Conservation (phyloP, 1,140 invertebrate genomes). For the Acyrthosiphon pisum region DNA sequence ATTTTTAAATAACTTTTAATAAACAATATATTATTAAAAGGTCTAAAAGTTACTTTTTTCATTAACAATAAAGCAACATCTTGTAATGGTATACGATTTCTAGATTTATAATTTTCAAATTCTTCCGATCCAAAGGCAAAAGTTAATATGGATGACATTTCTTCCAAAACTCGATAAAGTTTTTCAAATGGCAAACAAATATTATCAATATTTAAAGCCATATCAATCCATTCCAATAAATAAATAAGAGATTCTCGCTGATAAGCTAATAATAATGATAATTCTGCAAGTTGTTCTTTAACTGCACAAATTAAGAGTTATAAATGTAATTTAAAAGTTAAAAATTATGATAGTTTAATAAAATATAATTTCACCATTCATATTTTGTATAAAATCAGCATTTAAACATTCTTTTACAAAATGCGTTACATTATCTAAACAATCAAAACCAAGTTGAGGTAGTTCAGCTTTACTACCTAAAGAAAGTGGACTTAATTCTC, state of each 20-base stretch:
- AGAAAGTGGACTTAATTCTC: slow-evolving; percentile 69
- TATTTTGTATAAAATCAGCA: slow-evolving; percentile 65
- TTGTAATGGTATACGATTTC: slow-evolving; percentile 64
- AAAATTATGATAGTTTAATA: not conserved
- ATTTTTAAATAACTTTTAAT: not conserved
- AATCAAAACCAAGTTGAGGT: slow-evolving; percentile 67
- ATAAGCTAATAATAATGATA: slow-evolving; percentile 68
- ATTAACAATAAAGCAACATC: slow-evolving; percentile 68
- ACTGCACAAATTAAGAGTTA: slow-evolving; percentile 59
- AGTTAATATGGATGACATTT: slow-evolving; percentile 55
- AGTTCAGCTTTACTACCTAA: slow-evolving; percentile 70
- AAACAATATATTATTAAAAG: not conserved
- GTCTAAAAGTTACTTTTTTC: slow-evolving; percentile 65
- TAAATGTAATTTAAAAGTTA: not conserved
- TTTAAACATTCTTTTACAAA: slow-evolving; percentile 67
- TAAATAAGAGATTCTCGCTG: slow-evolving; percentile 72
- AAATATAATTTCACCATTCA: slow-evolving; percentile 62
- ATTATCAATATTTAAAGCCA: slow-evolving; percentile 65
- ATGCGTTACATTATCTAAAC: slow-evolving; percentile 66
- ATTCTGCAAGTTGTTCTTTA: slow-evolving; percentile 67
- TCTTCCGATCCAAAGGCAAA: slow-evolving; percentile 53
- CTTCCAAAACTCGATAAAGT: slow-evolving; percentile 48
- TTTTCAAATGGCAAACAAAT: slow-evolving; percentile 49
- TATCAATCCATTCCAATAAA: slow-evolving; percentile 72
- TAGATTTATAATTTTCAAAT: slow-evolving; percentile 47